Evolutionary conservation across 2,888 invertebrate species (phyloP), one percentile per base, ranked within the genome.

Genomic region (Drosophila melanosoma): DNA sequence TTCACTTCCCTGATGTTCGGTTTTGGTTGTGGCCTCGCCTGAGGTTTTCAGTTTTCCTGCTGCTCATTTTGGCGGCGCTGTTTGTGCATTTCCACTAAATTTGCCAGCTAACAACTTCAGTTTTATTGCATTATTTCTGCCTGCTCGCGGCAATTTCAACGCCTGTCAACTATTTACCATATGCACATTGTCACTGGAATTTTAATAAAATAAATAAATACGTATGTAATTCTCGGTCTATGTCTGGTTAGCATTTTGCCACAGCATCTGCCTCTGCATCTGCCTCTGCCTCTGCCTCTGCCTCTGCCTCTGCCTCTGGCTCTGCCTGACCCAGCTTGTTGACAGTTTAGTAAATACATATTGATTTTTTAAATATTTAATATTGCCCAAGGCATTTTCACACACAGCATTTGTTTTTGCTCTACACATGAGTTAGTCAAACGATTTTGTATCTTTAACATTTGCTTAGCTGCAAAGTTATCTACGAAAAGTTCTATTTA

Each of bases 91-190:
- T 40, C 64, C 70, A 78, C 73, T 71, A 66, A 78, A 83, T 81
- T 77, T 83, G 62, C 78, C 75, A 71, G 20, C 53, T 61, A 57
- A 61, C 83, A 80, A 70, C 74, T 69, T 70, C 60, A 75, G 85
- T 85, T 82, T 60, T 71, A 84, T 89, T 87, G 79, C 76, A 79
- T 87, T 79, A 89, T 75, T 71, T 63, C 59, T 49, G 48, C 52
- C 59, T 57, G 20, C 40, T 12, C 36, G 33, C 23, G 33, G 42
- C 38, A 12, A 35, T 60, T 81, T 40, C 65, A 63, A 36, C 57
- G 74, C 20, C 69, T 82, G 84, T 79, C 85, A 85, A 65, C 71
- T 70, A 73, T 72, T 84, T 70, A 65, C 69, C 71, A 72, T 83
- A 67, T 81, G 61, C 77, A 63, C 69, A 83, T 65, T 45, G 64